Percentiles rank a stretch among this genome's conserved stretches.
These are phyloP conservation scores for Eurosta solidaginis DNA, from an alignment of 1,140 invertebrate genomes.

Conservation along the genomic window DNA sequence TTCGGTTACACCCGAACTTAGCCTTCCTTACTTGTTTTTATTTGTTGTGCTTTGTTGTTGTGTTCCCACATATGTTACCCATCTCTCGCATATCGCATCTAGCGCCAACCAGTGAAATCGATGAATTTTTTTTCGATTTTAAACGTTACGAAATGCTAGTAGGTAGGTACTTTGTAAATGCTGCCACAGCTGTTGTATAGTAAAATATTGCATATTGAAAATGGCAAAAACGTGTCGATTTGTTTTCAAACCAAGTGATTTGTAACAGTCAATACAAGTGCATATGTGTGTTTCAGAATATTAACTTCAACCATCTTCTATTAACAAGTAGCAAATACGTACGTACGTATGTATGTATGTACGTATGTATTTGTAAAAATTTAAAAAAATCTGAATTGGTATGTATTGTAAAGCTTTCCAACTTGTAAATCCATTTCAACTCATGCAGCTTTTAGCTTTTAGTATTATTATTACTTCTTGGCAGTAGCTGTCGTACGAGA, in stretches of 20 bases:
- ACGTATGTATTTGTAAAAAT: neutral
- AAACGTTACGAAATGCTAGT: neutral
- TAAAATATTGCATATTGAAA: slow-evolving; percentile 38
- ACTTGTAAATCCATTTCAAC: neutral
- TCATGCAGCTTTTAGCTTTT: neutral
- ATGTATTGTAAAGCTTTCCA: neutral
- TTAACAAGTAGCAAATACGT: neutral
- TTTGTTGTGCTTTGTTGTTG: too few species aligned
- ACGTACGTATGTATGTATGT: too few species aligned
- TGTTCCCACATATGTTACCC: slow-evolving; percentile 8
- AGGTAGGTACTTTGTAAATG: neutral
- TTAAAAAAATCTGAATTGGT: neutral
- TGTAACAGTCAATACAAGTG: slow-evolving; percentile 33
- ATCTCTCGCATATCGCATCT: too few species aligned
- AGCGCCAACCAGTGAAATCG: slow-evolving; percentile 1
- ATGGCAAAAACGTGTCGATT: slow-evolving; percentile 59
- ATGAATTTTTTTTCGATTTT: slow-evolving; percentile 13
- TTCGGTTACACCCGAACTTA: too few species aligned
- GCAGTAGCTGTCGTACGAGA: neutral
- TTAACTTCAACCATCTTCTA: neutral
- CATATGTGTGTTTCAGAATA: neutral
- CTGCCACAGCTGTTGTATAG: slow-evolving; percentile 16
- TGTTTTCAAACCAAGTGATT: slow-evolving; percentile 55
- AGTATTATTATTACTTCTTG: too few species aligned
- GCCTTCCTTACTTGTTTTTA: too few species aligned